Conservation (phyloP, 2,113 vertebrate genomes). For the Limanda limanda region DNA sequence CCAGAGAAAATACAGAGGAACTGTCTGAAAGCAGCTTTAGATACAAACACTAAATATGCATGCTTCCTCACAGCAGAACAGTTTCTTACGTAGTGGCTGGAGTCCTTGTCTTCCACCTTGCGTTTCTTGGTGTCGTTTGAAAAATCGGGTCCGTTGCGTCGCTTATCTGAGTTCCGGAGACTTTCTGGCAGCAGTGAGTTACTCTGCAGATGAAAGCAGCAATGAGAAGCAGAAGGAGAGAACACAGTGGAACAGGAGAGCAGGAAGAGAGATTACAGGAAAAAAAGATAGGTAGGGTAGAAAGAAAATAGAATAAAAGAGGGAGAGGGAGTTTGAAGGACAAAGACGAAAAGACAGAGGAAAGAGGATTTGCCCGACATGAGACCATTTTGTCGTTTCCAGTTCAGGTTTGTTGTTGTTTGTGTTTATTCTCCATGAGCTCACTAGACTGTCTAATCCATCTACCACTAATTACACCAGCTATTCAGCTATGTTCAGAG, state of each 20-base stretch:
- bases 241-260: constrained; percentile 1
- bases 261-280: constrained; percentile 4
- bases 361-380: neutral
- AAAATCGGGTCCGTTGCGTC: constrained; percentile 91
- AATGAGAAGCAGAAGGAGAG: neutral
- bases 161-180: constrained; percentile 90
- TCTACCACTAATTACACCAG: constrained; percentile 51
- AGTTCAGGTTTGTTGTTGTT: constrained; percentile 17
- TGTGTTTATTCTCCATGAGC: constrained; percentile 22
- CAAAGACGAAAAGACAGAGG: constrained; percentile 6
- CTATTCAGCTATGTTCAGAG: constrained; percentile 45
- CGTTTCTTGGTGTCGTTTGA: constrained; percentile 92
- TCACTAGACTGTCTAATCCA: constrained; percentile 23
- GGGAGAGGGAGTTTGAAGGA: constrained; percentile 16
- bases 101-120: constrained; percentile 95
- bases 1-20: no score
- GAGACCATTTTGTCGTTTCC: constrained; percentile 11
- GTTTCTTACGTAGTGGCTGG: constrained; percentile 78
- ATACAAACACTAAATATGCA: no score
- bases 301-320: constrained; percentile 15
- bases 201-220: constrained; percentile 82
- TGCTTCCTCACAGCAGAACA: neutral
- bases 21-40: no score
- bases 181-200: constrained; percentile 93
- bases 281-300: neutral